Conservation (phyloP, 35 echinoderm and acorn worm species). For the Nesometra sesokonis region DNA sequence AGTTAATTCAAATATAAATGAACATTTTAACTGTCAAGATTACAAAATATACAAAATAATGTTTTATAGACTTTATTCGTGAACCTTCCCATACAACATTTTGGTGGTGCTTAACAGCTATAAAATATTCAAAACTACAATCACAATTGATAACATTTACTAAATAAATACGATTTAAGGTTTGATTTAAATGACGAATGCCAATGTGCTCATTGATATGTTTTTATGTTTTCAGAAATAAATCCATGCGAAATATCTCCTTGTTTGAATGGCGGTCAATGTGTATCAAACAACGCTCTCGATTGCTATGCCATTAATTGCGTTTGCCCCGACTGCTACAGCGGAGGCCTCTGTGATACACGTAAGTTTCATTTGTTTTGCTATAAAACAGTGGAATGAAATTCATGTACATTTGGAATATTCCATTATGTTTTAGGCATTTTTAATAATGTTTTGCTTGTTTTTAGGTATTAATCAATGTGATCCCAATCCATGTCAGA, state of each 20-base stretch:
- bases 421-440: neutral
- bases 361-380: slow-evolving; percentile 26
- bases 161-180: no score
- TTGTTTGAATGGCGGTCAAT: slow-evolving; percentile 31
- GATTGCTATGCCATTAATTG: slow-evolving; percentile 23
- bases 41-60: no score
- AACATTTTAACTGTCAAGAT: no score
- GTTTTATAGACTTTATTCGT: no score
- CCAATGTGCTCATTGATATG: neutral
- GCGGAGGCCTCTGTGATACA: slow-evolving; percentile 26
- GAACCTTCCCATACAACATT: no score
- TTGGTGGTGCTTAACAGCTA: no score
- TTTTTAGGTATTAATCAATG: slow-evolving; percentile 40
- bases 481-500: slow-evolving; percentile 65
- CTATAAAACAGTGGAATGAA: no score
- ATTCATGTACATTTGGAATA: no score
- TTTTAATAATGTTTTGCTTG: neutral
- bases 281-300: neutral
- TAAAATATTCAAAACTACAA: no score
- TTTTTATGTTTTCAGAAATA: neutral
- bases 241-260: slow-evolving; percentile 25
- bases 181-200: no score
- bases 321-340: slow-evolving; percentile 23
- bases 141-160: no score
- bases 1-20: no score